Base-by-base conservation (phyloP, 2,888 invertebrate genomes). In the Apantesis nais region DNA sequence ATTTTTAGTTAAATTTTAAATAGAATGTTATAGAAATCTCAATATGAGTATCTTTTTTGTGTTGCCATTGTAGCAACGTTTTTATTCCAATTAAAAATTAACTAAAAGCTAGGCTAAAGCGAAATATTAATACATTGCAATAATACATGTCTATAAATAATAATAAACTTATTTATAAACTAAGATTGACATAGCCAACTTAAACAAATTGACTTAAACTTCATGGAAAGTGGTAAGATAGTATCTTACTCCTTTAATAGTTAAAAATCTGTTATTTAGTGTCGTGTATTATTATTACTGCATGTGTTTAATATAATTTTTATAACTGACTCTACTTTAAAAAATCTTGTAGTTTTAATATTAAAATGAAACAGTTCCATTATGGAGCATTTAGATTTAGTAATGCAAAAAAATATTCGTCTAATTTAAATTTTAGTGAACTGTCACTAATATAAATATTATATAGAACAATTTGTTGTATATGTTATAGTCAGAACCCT, bases 321-420 rank as follows among this genome's bases (percentile, higher is more conserved):
- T 19, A 31, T 69, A 70, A 78, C 69, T 68, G 69, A 67, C 29
- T 63, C 55, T 44, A 61, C 61, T 72, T 80, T 16, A 29, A 29
- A 70, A 71, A 70, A 60, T 22, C 58, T 55, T 31, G 25, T 67
- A 44, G 78, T 80, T 68, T 71, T 81, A 70, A 64, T 62, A 62
- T 37, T 48, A 22, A 62, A 62, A 37, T 60, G 48, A 67, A 62
- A 58, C 19, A 12, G 62, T 55, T 72, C 68, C 58, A 34, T 22
- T 34, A 48, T 1, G 68, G 76, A 70, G 71, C 68, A 67, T 72
- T 78, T 78, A 81, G 58, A 19, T 5, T 39, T 80, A 80, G 62
- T 48, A 22, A 63, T 70, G 62, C 41, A 67, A 60, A 63, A 29
- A 66, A 29, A 66, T 44, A 58, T 41, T 41, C 29, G 67, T 31